Conservation (phyloP, 2,797 vertebrate genomes). For the Cryptoblepharus egeriae region DNA sequence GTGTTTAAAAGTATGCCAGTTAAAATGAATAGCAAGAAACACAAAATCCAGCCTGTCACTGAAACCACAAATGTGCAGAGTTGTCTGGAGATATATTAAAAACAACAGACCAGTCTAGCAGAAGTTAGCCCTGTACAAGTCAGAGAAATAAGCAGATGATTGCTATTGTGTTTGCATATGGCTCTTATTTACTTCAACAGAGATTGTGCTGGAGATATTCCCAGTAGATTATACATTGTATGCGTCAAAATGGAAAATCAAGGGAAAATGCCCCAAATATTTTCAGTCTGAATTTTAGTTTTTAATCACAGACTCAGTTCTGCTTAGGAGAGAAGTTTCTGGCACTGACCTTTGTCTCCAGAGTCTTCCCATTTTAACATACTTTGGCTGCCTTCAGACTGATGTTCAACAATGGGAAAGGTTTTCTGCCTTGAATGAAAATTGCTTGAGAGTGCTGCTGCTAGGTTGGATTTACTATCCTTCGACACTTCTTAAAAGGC, state of each 20-base stretch:
- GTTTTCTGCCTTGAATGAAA: constrained; percentile 56
- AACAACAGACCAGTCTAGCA: background rate
- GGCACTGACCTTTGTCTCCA: constrained; percentile 52
- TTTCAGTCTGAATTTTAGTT: constrained; percentile 11
- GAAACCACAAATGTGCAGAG: background rate
- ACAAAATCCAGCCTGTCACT: background rate
- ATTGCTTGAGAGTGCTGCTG: constrained; percentile 52
- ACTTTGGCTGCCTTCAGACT: constrained; percentile 54
- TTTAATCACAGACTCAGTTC: constrained; percentile 38
- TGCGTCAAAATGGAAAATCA: background rate
- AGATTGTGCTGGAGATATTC: background rate
- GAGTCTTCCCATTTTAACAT: constrained; percentile 55
- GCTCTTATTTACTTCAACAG: background rate
- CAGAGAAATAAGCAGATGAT: background rate
- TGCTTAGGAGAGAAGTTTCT: constrained; percentile 44
- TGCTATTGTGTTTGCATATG: background rate
- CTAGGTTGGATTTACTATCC: constrained; percentile 62
- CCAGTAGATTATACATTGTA: background rate
- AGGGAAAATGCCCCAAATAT: background rate
- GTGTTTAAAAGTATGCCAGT: background rate
- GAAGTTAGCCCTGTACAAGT: background rate
- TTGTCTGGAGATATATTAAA: background rate
- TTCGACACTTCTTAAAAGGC: constrained; percentile 53
- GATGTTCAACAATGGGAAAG: constrained; percentile 57
- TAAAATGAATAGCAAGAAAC: constrained; percentile 5